These are phyloP conservation scores for Lophotriccus pileatus DNA, from an alignment of 2,797 vertebrate species.

Conservation along the genomic window DNA sequence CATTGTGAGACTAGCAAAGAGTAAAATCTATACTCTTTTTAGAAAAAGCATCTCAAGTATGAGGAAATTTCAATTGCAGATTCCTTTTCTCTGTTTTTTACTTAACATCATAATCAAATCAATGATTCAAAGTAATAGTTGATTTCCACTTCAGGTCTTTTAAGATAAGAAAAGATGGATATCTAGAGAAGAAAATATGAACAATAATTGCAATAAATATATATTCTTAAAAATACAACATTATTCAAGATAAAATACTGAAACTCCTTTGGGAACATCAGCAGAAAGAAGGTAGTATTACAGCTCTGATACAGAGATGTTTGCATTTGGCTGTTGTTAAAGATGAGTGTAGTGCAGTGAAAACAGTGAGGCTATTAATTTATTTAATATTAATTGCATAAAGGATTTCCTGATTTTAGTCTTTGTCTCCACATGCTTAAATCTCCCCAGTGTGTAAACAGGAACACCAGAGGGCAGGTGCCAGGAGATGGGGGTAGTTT, in stretches of 20 bases:
- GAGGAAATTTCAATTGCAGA: not conserved
- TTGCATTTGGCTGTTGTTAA: not conserved
- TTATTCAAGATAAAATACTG: not conserved
- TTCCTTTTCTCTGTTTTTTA: not conserved
- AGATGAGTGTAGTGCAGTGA: not conserved
- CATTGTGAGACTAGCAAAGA: not conserved
- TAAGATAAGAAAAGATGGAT: not conserved
- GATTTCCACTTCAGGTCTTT: not conserved
- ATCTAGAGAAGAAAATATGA: not conserved
- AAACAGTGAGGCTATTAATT: not conserved
- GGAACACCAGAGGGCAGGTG: not conserved
- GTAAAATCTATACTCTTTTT: constrained; percentile 5
- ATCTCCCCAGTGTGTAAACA: not conserved
- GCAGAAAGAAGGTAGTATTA: not conserved
- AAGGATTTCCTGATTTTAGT: not conserved
- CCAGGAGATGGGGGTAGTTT: not conserved
- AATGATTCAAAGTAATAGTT: not conserved
- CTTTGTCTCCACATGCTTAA: not conserved
- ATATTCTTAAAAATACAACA: not conserved
- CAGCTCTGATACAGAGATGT: not conserved
- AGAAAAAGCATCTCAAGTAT: not conserved
- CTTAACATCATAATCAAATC: not conserved
- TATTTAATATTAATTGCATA: not conserved
- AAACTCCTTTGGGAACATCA: not conserved
- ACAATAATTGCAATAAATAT: not conserved